Evolutionary conservation across 1,140 invertebrate species (phyloP).

Genomic region (Heterodera carotae): DNA sequence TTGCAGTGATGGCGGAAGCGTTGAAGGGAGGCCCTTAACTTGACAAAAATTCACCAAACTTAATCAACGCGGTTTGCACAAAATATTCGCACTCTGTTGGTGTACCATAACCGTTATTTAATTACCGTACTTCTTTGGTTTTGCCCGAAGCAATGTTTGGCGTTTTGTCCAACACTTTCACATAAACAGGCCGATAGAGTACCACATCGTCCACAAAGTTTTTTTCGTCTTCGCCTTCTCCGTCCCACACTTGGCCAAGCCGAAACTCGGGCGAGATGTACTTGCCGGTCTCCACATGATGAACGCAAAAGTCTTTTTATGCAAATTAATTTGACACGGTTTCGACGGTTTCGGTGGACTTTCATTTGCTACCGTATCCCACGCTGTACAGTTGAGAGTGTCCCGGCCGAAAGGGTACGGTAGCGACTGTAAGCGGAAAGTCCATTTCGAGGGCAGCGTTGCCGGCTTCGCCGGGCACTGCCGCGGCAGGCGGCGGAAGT

Average conservation of each 20-base stretch:
- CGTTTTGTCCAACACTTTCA: constrained; percentile 52
- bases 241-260: constrained; percentile 79
- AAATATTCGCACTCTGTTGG: too few species aligned
- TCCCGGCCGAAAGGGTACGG: constrained; percentile 78
- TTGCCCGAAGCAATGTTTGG: neutral
- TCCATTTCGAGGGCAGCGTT: constrained; percentile 73
- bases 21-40: neutral
- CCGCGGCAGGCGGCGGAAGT: constrained; percentile 8
- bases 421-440: constrained; percentile 81
- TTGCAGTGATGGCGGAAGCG: neutral
- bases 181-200: constrained; percentile 61
- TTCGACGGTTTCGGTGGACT: neutral
- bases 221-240: constrained; percentile 41
- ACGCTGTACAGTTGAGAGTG: constrained; percentile 74
- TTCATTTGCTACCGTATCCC: constrained; percentile 75
- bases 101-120: too few species aligned
- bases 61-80: neutral
- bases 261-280: constrained; percentile 82
- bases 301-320: constrained; percentile 58
- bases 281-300: constrained; percentile 77
- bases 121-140: neutral
- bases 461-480: neutral
- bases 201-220: constrained; percentile 59
- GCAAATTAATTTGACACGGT: constrained; percentile 8
- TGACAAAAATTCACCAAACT: neutral